phyloP scores from a whole-genome alignment of 2,888 invertebrate genomes.

The Aricia artaxerxes region DNA sequence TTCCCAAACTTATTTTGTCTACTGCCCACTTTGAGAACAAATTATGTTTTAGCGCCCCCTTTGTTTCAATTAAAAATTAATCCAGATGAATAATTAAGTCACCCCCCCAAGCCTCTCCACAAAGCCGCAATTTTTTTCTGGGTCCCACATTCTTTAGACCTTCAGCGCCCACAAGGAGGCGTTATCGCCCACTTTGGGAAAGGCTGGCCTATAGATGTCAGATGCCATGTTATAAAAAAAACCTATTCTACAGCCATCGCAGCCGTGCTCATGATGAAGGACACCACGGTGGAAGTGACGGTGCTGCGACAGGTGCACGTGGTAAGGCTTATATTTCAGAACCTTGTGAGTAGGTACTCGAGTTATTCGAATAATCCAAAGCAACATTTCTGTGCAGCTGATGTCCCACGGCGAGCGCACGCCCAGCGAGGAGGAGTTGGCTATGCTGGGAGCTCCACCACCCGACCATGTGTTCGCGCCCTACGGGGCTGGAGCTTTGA shows the following conservation, averaged over 20 bases:
- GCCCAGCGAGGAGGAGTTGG: slow-evolving; percentile 78
- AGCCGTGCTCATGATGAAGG: slow-evolving; percentile 75
- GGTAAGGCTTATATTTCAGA: slow-evolving; percentile 50
- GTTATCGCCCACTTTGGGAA: too few species aligned
- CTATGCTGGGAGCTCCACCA: slow-evolving; percentile 82
- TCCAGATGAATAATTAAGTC: too few species aligned
- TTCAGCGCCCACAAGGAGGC: too few species aligned
- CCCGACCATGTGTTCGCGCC: slow-evolving; percentile 82
- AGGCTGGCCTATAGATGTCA: too few species aligned
- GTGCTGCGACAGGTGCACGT: slow-evolving; percentile 74
- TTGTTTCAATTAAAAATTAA: too few species aligned
- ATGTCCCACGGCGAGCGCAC: slow-evolving; percentile 88
- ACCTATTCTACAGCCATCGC: slow-evolving; percentile 63
- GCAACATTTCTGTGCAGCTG: slow-evolving; percentile 62
- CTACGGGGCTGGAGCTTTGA: slow-evolving; percentile 84
- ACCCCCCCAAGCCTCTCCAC: too few species aligned
- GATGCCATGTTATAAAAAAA: too few species aligned
- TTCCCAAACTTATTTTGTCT: too few species aligned
- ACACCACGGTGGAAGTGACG: slow-evolving; percentile 68
- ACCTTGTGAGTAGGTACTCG: not conserved
- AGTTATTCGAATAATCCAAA: not conserved
- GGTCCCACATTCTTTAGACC: too few species aligned
- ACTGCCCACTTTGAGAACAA: too few species aligned
- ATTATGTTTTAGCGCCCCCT: too few species aligned
- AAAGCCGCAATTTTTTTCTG: too few species aligned